A percentile compares a stretch with the other conserved stretches of the same genome.
Conservation (phyloP, 2,888 invertebrate genomes). For the Neoitamus cyanurus region DNA sequence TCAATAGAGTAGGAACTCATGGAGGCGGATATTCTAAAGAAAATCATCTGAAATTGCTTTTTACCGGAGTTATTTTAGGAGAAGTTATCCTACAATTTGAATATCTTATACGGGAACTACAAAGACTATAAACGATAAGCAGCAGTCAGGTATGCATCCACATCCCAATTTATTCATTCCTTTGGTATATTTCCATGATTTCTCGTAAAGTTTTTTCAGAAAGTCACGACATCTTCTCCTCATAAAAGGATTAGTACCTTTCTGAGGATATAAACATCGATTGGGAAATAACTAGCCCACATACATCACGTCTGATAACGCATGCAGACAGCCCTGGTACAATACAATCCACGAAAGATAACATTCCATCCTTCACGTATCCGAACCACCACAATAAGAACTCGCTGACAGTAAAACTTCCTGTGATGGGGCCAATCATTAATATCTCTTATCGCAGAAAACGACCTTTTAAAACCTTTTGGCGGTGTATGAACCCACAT, state of each 20-base stretch:
- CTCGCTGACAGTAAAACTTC: neutral
- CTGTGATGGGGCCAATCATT: neutral
- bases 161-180: too few species aligned
- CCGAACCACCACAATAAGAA: neutral
- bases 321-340: neutral
- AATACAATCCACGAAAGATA: neutral
- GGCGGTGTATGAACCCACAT: neutral
- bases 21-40: neutral
- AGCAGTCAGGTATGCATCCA: too few species aligned
- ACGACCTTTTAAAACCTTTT: neutral
- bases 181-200: too few species aligned
- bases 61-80: too few species aligned
- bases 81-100: too few species aligned
- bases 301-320: neutral
- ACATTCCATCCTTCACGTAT: neutral
- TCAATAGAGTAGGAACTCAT: neutral
- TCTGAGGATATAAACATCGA: neutral
- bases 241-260: neutral
- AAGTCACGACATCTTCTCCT: neutral
- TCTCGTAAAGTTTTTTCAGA: neutral
- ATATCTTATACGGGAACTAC: too few species aligned
- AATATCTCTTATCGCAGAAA: neutral
- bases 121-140: too few species aligned
- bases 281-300: neutral
- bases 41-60: too few species aligned